These are phyloP conservation scores for Dolichallabes microphthalmus DNA, from an alignment of 2,113 vertebrate species.

Conservation along the genomic window DNA sequence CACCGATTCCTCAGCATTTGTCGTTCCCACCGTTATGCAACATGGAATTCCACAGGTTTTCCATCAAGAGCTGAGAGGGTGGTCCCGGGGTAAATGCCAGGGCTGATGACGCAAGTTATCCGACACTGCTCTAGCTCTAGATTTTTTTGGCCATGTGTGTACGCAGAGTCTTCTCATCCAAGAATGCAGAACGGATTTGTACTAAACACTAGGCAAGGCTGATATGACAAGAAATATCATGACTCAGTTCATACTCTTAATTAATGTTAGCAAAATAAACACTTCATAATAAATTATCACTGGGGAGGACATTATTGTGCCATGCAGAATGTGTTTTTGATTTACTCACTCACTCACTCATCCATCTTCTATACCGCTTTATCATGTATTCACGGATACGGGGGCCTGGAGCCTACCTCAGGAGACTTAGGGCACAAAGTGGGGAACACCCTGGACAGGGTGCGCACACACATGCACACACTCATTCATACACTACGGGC, in stretches of 20 bases:
- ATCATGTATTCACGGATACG: too few species aligned
- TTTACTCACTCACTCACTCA: too few species aligned
- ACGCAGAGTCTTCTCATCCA: background rate
- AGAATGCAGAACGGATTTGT: background rate
- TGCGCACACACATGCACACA: too few species aligned
- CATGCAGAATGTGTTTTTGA: background rate
- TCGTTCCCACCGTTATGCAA: constrained; percentile 39
- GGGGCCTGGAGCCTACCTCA: too few species aligned
- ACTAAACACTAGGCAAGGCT: background rate
- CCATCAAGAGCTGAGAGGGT: constrained; percentile 33
- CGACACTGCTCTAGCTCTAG: constrained; percentile 15
- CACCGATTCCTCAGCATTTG: constrained; percentile 15
- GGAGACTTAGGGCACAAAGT: too few species aligned
- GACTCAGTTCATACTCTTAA: background rate
- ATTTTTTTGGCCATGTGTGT: background rate
- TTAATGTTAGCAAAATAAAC: background rate
- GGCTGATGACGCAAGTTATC: constrained; percentile 26
- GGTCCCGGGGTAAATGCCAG: constrained; percentile 16
- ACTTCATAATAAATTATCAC: background rate
- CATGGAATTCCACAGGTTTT: constrained; percentile 39
- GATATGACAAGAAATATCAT: background rate
- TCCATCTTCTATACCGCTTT: too few species aligned
- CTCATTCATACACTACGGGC: too few species aligned
- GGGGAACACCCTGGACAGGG: too few species aligned
- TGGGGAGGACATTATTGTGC: background rate